Evolutionary conservation across 2,888 invertebrate species (phyloP), one percentile per base, ranked within the genome.

Genomic region (Macropis europaea): DNA sequence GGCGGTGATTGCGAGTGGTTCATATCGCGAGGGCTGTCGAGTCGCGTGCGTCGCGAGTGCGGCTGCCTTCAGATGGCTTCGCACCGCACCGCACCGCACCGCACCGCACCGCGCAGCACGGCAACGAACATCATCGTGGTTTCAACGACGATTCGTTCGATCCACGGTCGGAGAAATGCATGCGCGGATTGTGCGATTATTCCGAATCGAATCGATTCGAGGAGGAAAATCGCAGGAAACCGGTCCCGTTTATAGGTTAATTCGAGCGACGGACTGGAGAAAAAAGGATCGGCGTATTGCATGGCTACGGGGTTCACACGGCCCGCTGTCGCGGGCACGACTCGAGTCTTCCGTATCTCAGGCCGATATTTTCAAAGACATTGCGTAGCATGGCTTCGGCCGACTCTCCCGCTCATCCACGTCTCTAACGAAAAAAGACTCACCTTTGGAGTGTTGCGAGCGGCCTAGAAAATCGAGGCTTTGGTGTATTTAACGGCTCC

Each of bases 401-500:
- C 3, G 3, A 22, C 24, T 57, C 45, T 13, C 17, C n/a, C 17
- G 36, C 6, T 28, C 34, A 6, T 19, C 5, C 17, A 19, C 38
- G 53, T 24, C 38, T 57, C 42, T 50, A 60, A 32, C 52, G 28
- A 32, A 61, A 22, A 68, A 26, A 54, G 69, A 87, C 89, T 88
- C 82, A 89, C 89, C 88, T 88, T 84, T 82, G 81, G 85, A 85
- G 84, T 87, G 88, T 87, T 88, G 82, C 84, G 82, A 88, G 79
- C 84, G 87, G 87, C 87, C 87, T 86, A 84, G 83, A 85, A 88
- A 87, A 85, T 87, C 84, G 82, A 86, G 87, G 86, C 86, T 88
- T 87, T 84, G 82, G 84, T 82, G 84, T 85, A 87, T 87, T 87
- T 88, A 87, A 88, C 85, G 80, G 83, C 84, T 88, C 86, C 87